Percentiles rank a stretch among this genome's conserved stretches.
Conservation (phyloP, 2,113 vertebrate species). For the Acrocephalus kingi region DNA sequence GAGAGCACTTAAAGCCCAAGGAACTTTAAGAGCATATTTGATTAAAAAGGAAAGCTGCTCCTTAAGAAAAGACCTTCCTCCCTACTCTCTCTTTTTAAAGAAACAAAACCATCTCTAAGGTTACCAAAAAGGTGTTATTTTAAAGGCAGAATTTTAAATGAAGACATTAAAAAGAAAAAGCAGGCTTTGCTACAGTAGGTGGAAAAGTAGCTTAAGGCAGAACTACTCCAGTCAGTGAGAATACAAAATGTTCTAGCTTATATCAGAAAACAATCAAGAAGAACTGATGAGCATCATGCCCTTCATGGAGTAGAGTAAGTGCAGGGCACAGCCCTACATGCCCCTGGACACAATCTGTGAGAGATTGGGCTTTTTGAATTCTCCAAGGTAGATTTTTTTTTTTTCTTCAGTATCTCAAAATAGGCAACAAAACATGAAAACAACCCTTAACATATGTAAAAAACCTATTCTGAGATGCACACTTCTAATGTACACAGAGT, state of each 20-base stretch:
- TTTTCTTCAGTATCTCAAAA: neutral
- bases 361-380: neutral
- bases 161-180: neutral
- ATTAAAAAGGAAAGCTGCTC: neutral
- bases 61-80: neutral
- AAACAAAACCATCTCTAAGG: neutral
- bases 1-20: neutral
- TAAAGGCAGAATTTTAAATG: neutral
- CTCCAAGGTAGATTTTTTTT: neutral
- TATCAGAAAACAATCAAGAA: constrained; percentile 18
- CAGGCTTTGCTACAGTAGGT: neutral
- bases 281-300: constrained; percentile 18
- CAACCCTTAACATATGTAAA: neutral
- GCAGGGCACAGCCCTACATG: neutral
- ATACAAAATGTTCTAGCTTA: neutral
- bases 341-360: neutral
- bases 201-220: neutral
- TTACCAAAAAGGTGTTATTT: neutral
- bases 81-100: neutral
- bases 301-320: neutral
- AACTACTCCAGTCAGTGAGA: neutral
- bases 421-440: neutral
- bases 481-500: neutral
- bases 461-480: neutral
- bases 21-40: neutral